phyloP scores from a whole-genome alignment of 2,888 invertebrate species.

The Morinoia aosen region DNA sequence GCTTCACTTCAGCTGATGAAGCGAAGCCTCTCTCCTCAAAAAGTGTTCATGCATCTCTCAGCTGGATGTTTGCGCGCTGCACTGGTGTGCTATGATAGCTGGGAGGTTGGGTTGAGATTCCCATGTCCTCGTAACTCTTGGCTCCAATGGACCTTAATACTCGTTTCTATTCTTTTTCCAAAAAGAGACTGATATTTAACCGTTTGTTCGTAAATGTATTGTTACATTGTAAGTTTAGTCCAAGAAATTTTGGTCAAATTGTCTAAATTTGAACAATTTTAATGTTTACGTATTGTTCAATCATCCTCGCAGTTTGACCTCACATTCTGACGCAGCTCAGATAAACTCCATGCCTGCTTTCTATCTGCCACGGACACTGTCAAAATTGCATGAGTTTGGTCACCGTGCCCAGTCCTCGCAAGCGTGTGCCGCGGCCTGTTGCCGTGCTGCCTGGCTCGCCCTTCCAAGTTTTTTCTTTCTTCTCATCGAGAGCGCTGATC shows the following conservation, averaged over 20 bases:
- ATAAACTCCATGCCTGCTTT: background rate
- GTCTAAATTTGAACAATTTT: background rate
- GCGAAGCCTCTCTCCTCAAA: background rate
- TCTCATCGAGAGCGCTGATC: conserved; percentile 4
- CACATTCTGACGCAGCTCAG: background rate
- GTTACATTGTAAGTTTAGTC: too few species aligned
- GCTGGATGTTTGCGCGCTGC: too few species aligned
- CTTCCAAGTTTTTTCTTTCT: conserved; percentile 10
- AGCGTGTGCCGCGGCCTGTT: background rate
- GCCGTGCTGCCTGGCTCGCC: conserved; percentile 2
- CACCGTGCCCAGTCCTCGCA: background rate
- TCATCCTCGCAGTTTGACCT: background rate
- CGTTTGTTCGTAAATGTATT: too few species aligned
- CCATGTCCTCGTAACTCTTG: too few species aligned
- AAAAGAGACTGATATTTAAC: too few species aligned
- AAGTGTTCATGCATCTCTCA: too few species aligned
- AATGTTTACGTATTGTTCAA: background rate
- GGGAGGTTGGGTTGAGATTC: too few species aligned
- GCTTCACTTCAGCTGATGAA: background rate
- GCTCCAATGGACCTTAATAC: too few species aligned
- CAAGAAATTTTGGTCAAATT: background rate
- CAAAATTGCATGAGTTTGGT: background rate
- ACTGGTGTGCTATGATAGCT: too few species aligned
- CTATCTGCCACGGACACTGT: background rate
- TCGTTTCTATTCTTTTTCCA: too few species aligned